A percentile compares a stretch with the other conserved stretches of the same genome.
Evolutionary conservation across 2,888 invertebrate genomes (phyloP).

Genomic region (Cataglyphis rosenhaueri): DNA sequence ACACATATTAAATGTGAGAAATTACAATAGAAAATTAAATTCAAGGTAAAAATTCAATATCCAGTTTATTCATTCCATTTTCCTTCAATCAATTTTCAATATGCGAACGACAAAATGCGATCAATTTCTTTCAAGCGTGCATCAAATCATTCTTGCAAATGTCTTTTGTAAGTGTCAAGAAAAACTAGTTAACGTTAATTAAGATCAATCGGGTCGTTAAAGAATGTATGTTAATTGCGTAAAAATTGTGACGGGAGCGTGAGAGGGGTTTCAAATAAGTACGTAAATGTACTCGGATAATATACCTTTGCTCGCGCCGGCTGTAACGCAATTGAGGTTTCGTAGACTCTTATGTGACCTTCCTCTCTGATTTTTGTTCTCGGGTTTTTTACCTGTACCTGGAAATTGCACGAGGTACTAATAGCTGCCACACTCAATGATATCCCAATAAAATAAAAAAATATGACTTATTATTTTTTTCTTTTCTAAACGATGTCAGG

Average conservation of each 20-base stretch:
- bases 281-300: slow-evolving; percentile 77
- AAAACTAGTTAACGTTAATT: slow-evolving; percentile 30
- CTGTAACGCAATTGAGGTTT: slow-evolving; percentile 88
- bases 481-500: slow-evolving; percentile 1
- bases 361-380: slow-evolving; percentile 86
- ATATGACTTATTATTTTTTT: slow-evolving; percentile 16
- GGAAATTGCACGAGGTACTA: slow-evolving; percentile 80
- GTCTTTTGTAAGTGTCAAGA: slow-evolving; percentile 4
- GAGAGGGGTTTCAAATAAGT: slow-evolving; percentile 49
- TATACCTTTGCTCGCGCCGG: slow-evolving; percentile 87
- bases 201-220: slow-evolving; percentile 4
- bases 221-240: slow-evolving; percentile 76
- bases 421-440: slow-evolving; percentile 76
- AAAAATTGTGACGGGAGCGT: slow-evolving; percentile 59
- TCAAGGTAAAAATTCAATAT: slow-evolving; percentile 13
- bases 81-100: slow-evolving; percentile 12
- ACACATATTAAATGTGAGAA: neutral
- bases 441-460: slow-evolving; percentile 66
- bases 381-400: slow-evolving; percentile 86
- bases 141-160: slow-evolving; percentile 11
- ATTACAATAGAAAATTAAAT: neutral
- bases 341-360: slow-evolving; percentile 88
- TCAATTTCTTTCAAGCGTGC: slow-evolving; percentile 14
- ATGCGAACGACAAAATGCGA: neutral
- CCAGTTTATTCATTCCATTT: slow-evolving; percentile 5